Percentiles rank a stretch among this genome's conserved stretches.
These are phyloP conservation scores for Leptodactylus fuscus DNA, from an alignment of 2,113 vertebrate genomes.

Conservation along the genomic window DNA sequence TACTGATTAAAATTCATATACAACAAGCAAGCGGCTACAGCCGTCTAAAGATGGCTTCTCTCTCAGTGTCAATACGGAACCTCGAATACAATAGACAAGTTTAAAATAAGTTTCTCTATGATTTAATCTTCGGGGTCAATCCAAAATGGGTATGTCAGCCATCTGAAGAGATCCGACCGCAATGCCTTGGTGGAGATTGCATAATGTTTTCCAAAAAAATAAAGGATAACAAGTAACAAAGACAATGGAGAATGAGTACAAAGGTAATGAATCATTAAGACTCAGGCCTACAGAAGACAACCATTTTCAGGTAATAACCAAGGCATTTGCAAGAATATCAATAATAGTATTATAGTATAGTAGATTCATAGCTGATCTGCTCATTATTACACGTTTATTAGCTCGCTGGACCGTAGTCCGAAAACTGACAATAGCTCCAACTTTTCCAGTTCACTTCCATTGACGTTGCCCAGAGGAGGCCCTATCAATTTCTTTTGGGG, in stretches of 20 bases:
- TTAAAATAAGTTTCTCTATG: neutral
- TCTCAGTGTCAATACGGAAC: neutral
- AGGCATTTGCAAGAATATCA: neutral
- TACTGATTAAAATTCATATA: slow-evolving; percentile 36
- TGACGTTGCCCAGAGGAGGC: neutral
- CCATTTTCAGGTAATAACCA: neutral
- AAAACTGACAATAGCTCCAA: neutral
- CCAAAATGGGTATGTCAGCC: slow-evolving; percentile 5
- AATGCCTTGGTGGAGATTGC: slow-evolving; percentile 7
- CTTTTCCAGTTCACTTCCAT: neutral
- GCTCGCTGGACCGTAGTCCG: neutral
- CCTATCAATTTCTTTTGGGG: neutral
- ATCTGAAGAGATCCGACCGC: neutral
- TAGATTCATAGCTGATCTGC: neutral
- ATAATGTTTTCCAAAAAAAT: neutral
- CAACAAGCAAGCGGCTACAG: neutral
- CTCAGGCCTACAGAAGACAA: neutral
- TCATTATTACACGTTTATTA: neutral
- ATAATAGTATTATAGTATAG: neutral
- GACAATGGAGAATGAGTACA: slow-evolving; percentile 4
- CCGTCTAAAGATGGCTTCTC: neutral
- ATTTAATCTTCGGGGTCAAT: slow-evolving; percentile 18
- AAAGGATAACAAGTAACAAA: neutral
- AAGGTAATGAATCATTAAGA: neutral
- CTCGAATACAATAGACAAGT: neutral